Base-by-base conservation (phyloP, 2,888 invertebrate genomes). In the Aethes cnicana region DNA sequence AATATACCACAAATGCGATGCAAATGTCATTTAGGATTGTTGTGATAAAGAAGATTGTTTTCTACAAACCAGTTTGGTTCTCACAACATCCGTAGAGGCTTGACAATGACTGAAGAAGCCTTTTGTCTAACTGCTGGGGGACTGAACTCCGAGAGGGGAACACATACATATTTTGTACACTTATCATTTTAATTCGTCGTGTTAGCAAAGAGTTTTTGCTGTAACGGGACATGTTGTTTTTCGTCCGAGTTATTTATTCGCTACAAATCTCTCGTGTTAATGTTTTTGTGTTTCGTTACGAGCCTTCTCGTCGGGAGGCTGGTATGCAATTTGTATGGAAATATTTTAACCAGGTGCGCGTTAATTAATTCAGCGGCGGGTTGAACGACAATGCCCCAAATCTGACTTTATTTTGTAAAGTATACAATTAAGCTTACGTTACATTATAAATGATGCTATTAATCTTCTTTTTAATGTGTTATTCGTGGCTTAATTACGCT, bases 91-190 rank as follows among this genome's bases (percentile, higher is more conserved):
- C n/a, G n/a, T n/a, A 28, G 53, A 37, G 46, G 39, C 46, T 46
- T 44, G 59, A 68, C 66, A 69, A 67, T 67, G 64, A 63, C 56
- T 61, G 61, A 64, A 61, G 63, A 50, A 61, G 63, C 69, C 71
- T 74, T 78, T 75, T 70, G 69, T 78, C 71, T 74, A 74, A 71
- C 65, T 69, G 64, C 21, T 35, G 53, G 57, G 58, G 66, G 63
- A 47, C 17, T 46, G 43, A 53, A 49, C 53, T 47, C 33, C 12
- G 39, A 53, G 50, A 56, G 61, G 59, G 71, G 64, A 37, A 50
- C 36, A 36, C 30, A 37, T 37, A 33, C 42, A 33, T 28, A 41
- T 50, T 50, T 44, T 50, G 30, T 18, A 50, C 42, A 49, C 35
- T 49, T 16, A 48, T 32, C 35, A 47, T 50, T 26, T 21, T 28